A percentile compares a stretch with the other conserved stretches of the same genome.
phyloP scores from a whole-genome alignment of 2,888 invertebrate species.

The Temnothorax unifasciatus region DNA sequence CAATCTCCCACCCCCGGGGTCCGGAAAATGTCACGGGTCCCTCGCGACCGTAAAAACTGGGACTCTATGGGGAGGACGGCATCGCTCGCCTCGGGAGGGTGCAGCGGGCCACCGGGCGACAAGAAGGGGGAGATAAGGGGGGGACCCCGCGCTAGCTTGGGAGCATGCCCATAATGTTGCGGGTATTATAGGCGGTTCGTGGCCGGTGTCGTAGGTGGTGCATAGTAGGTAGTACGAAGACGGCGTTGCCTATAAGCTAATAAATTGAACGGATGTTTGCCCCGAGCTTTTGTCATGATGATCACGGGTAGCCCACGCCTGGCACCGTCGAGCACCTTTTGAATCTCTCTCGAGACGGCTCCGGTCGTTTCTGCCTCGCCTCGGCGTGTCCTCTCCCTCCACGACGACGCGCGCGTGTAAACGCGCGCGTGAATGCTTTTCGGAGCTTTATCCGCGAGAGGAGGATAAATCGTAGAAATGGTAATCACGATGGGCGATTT shows the following conservation, averaged over 20 bases:
- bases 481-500: constrained; percentile 53
- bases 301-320: constrained; percentile 82
- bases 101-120: constrained; percentile 25
- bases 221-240: constrained; percentile 72
- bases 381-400: constrained; percentile 24
- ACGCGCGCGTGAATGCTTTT: constrained; percentile 48
- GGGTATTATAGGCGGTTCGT: constrained; percentile 77
- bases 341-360: constrained; percentile 71
- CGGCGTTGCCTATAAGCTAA: constrained; percentile 82
- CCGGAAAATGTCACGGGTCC: constrained; percentile 65
- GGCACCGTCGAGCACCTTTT: constrained; percentile 76
- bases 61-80: constrained; percentile 66
- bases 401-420: constrained; percentile 36
- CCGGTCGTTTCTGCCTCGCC: constrained; percentile 46
- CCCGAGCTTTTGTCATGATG: constrained; percentile 84
- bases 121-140: constrained; percentile 25
- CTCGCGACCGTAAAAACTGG: constrained; percentile 70
- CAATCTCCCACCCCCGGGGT: background rate
- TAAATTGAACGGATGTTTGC: constrained; percentile 85
- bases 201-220: constrained; percentile 80
- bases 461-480: constrained; percentile 53
- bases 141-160: constrained; percentile 22
- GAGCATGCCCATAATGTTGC: constrained; percentile 78
- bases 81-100: constrained; percentile 22
- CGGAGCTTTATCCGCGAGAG: constrained; percentile 47